Percentiles rank a stretch among this genome's conserved stretches.
These are phyloP conservation scores for Acrossocheilus fasciatus DNA, from an alignment of 2,797 vertebrate species.

Conservation along the genomic window DNA sequence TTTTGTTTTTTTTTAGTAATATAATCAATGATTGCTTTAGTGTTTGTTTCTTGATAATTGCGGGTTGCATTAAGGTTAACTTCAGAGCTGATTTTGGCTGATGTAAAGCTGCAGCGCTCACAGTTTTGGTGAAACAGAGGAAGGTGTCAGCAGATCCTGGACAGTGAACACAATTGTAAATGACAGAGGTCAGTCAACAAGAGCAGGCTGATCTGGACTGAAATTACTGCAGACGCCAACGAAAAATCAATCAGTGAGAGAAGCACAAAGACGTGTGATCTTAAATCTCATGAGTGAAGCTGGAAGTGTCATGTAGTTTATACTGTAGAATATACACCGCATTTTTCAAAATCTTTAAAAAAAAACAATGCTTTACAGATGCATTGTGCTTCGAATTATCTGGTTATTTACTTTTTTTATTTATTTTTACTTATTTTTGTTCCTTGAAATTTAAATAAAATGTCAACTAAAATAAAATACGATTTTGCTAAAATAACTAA, in stretches of 20 bases:
- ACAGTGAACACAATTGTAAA: background rate
- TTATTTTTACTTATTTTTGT: background rate
- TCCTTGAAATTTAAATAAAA: background rate
- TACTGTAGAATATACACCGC: background rate
- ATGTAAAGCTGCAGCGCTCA: background rate
- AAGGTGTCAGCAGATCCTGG: background rate
- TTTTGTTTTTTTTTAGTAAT: background rate
- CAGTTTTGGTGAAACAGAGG: background rate
- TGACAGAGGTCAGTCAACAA: constrained; percentile 12
- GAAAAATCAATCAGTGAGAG: background rate
- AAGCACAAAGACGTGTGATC: background rate
- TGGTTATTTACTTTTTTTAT: background rate
- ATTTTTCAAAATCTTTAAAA: background rate
- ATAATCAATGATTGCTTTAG: background rate
- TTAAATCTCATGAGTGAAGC: background rate
- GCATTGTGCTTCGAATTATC: background rate
- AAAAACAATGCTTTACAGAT: background rate
- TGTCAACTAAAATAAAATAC: too few species aligned
- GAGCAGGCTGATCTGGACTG: background rate
- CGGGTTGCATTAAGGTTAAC: background rate
- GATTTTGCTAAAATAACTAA: too few species aligned
- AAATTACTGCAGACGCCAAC: background rate
- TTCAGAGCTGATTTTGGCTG: background rate
- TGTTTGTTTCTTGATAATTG: background rate
- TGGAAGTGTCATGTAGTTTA: background rate